Conservation (phyloP, 2,113 vertebrate genomes). For the Protomyctophum bolini region DNA sequence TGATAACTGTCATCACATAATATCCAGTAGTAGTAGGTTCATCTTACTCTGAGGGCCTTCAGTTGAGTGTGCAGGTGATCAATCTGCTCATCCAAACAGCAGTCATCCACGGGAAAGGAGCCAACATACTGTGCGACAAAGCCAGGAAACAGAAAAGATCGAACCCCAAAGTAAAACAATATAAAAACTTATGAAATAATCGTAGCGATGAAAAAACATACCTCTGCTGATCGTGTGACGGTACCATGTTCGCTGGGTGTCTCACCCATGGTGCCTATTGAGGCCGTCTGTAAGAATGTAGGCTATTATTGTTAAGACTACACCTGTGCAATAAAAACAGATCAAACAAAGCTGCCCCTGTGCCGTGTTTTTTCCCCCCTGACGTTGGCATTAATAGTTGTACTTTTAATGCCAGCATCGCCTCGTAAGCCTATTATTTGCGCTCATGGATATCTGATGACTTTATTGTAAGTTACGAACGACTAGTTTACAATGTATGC, state of each 20-base stretch:
- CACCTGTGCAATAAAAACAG: no score
- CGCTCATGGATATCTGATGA: no score
- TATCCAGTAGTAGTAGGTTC: no score
- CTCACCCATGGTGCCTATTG: conserved; percentile 64
- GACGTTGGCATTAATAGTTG: no score
- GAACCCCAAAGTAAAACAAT: conserved; percentile 1
- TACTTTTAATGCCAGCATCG: no score
- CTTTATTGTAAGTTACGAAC: no score
- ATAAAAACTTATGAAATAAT: not conserved
- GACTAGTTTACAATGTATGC: no score
- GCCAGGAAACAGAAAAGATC: not conserved
- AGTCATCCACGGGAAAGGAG: conserved; percentile 87
- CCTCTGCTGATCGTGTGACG: conserved; percentile 79
- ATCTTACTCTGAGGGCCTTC: conserved; percentile 81
- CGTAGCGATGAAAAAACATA: conserved; percentile 23
- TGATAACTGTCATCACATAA: no score
- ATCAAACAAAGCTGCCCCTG: no score
- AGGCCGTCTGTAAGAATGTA: not conserved
- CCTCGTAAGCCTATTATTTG: no score
- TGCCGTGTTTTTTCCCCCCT: no score
- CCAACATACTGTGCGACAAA: conserved; percentile 85
- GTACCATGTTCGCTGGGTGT: conserved; percentile 56
- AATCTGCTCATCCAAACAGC: conserved; percentile 83
- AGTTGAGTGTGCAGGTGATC: conserved; percentile 83
- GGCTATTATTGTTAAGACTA: no score